Percentiles rank a stretch among this genome's conserved stretches.
phyloP scores from a whole-genome alignment of 2,888 invertebrate species.

The Hofmannophila pseudospretella region DNA sequence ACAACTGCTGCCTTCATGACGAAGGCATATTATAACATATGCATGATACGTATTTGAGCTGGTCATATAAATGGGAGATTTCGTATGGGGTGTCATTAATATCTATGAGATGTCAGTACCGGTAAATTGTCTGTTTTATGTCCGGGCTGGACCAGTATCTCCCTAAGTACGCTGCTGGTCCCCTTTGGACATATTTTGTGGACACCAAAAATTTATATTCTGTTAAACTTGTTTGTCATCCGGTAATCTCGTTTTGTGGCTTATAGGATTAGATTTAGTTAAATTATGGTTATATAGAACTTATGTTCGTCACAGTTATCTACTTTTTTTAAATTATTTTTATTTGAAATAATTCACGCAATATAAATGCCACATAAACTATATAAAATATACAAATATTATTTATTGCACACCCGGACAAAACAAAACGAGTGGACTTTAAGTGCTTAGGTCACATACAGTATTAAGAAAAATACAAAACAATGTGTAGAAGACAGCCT shows the following conservation, averaged over 20 bases:
- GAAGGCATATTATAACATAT: no score
- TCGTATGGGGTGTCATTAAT: constrained; percentile 9
- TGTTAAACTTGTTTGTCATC: constrained; percentile 21
- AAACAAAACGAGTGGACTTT: no score
- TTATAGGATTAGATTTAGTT: constrained; percentile 1
- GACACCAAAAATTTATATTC: constrained; percentile 30
- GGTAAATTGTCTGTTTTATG: constrained; percentile 19
- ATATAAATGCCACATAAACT: no score
- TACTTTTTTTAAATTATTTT: no score
- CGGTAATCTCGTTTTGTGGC: constrained; percentile 6
- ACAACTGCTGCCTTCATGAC: no score
- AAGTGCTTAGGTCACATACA: no score
- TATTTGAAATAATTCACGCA: no score
- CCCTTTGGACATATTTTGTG: constrained; percentile 23
- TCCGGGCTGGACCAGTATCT: constrained; percentile 18
- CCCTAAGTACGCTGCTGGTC: constrained; percentile 16
- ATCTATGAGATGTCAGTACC: constrained; percentile 13
- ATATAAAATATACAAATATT: no score
- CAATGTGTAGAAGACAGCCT: no score
- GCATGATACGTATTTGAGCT: not conserved
- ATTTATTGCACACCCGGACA: no score
- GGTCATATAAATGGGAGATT: constrained; percentile 5
- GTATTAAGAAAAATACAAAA: no score
- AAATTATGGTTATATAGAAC: not conserved
- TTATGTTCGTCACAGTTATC: no score